A percentile compares a stretch with the other conserved stretches of the same genome.
These are phyloP conservation scores for Ptychobarbus kaznakovi DNA, from an alignment of 2,797 vertebrate genomes.

Conservation along the genomic window DNA sequence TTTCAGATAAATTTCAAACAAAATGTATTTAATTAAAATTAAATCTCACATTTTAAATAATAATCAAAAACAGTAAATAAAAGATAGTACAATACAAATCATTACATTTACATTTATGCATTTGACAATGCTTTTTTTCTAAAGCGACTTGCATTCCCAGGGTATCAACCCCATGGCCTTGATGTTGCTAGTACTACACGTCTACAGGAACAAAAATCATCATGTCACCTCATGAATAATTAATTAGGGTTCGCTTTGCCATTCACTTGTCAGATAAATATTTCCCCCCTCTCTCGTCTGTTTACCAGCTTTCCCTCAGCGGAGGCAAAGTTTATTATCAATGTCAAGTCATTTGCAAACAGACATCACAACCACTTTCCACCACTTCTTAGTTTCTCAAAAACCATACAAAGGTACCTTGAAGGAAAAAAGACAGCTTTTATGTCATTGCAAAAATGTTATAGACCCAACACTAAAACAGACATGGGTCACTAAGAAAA, in stretches of 20 bases:
- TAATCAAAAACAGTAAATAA: neutral
- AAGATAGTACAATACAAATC: neutral
- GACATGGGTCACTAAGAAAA: conserved; percentile 41
- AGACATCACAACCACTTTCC: neutral
- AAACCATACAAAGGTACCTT: neutral
- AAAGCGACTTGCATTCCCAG: conserved; percentile 10
- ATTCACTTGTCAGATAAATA: conserved; percentile 39
- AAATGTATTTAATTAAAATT: neutral
- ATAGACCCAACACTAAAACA: conserved; percentile 37
- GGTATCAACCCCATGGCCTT: conserved; percentile 11
- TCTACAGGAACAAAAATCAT: conserved; percentile 39
- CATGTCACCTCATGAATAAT: conserved; percentile 46
- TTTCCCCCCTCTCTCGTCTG: neutral
- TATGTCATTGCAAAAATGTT: conserved; percentile 28
- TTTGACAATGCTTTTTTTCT: neutral
- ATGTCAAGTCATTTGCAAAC: conserved; percentile 27
- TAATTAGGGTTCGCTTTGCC: conserved; percentile 39
- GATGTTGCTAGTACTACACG: conserved; percentile 13
- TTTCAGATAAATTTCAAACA: neutral
- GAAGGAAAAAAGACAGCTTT: conserved; percentile 5
- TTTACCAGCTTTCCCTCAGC: conserved; percentile 23
- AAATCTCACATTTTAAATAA: neutral
- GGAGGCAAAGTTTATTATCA: conserved; percentile 22
- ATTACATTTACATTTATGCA: neutral
- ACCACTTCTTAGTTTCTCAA: neutral